A percentile compares a stretch with the other conserved stretches of the same genome.
Evolutionary conservation across 2,113 vertebrate genomes (phyloP).

Genomic region (Malaclemys terrapin): DNA sequence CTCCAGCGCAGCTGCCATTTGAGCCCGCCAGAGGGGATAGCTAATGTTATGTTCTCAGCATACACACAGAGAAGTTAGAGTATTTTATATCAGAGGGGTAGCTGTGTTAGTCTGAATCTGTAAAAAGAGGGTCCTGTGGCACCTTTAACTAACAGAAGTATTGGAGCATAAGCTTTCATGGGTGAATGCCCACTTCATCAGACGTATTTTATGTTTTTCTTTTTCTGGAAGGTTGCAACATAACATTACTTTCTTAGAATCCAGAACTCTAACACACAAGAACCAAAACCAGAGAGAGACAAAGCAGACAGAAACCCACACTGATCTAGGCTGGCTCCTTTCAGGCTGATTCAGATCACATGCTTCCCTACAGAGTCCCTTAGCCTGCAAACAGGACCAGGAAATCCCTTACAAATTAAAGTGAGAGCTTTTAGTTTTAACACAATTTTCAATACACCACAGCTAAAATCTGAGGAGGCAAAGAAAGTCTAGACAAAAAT

Average conservation of each 20-base stretch:
- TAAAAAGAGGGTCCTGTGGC: too few species aligned
- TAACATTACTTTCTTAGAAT: background rate
- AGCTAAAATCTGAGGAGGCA: background rate
- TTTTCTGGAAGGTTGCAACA: background rate
- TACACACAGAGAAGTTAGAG: background rate
- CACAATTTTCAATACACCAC: too few species aligned
- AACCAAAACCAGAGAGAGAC: background rate
- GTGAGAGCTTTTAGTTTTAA: too few species aligned
- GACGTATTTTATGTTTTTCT: background rate
- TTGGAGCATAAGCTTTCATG: too few species aligned
- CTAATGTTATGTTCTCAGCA: background rate
- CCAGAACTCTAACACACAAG: background rate
- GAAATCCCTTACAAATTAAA: too few species aligned
- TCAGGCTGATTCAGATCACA: too few species aligned
- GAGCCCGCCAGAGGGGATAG: background rate
- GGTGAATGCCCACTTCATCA: too few species aligned
- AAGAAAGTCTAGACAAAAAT: background rate
- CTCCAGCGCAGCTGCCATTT: background rate
- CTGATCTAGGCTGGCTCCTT: too few species aligned
- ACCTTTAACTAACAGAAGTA: too few species aligned
- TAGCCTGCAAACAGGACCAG: too few species aligned
- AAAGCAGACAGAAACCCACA: background rate
- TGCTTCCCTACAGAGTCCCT: too few species aligned
- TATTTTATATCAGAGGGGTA: background rate
- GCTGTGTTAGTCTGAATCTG: too few species aligned